Base-by-base conservation (phyloP, 2,797 vertebrate genomes). In the Enteromius afrohamiltoni region DNA sequence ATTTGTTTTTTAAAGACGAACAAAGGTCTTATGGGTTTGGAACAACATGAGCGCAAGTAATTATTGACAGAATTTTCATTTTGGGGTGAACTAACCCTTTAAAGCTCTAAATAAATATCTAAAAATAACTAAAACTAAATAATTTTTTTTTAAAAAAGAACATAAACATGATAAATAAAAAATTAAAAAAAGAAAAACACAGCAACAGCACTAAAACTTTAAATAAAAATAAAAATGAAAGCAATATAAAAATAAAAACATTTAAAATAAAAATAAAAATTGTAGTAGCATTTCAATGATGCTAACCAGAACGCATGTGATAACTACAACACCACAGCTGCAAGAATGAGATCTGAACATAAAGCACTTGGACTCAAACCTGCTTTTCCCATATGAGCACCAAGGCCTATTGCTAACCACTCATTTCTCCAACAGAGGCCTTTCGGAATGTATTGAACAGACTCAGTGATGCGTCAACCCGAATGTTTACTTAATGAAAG, bases 381-480 rank as follows among this genome's bases (percentile, higher is more conserved):
- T 45, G 10, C 9, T 49, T 74, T 82, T 37, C 21, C 21, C 14
- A 82, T 31, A 14, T 62, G 29, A 9, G 55, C 55, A 51, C 14
- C 51, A 71, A 80, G 16, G 53, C 53, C 7, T 17, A 80, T 6
- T 16, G 21, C 40, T 23, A 67, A 67, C 60, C 19, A 34, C 42
- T 49, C 34, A 34, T 19, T n/a, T 6, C 17, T 62, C 7, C 13
- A 73, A 34, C 19, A 62, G 7, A 47, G 31, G 29, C 2, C 69
- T 73, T 62, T 19, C 42, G 26, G 34, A 19, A 29, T 73, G 75
- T 85, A 83, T 77, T 86, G 76, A 84, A 87, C 78, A 88, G 82
- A 91, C 85, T 79, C 83, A 77, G 74, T 49, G 77, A 89, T 92
- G 84, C 83, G 88, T 92, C 89, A 91, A 29, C 77, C 21, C 3